Evolutionary conservation across 2,113 vertebrate species (phyloP), one percentile per base, ranked within the genome.

Genomic region (Carassius carassius): DNA sequence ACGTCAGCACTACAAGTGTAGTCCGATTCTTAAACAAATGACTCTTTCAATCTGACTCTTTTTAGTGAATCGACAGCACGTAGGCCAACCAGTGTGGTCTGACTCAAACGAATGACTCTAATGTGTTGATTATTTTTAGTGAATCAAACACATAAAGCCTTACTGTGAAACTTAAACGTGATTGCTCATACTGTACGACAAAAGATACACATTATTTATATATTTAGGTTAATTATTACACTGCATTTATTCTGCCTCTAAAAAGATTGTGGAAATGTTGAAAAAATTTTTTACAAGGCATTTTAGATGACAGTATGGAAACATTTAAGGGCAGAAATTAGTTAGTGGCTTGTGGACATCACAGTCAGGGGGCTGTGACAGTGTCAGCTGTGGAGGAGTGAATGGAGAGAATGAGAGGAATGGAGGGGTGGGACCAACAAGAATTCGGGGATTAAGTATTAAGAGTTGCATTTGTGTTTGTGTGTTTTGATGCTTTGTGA

Each of bases 311-410:
- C 19, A 51, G 58, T 9, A 76, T 35, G 13, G n/a, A 4, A 44
- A 51, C 35, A 62, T 56, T 69, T 23, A 77, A 41, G n/a, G 10
- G 47, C 70, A n/a, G 29, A 54, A 44, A 11, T 47, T 2, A 29
- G 77, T 73, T 75, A 23, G 81, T 44, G 67, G 51, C 19, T 69
- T 16, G 41, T 47, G 84, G 88, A 87, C 74, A 78, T 82, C 81
- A 86, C 72, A 17, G 37, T 79, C 75, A 78, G 60, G 14, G 47
- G 72, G 41, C 17, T 51, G 62, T 60, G 82, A 78, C 80, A 69
- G 49, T 63, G 76, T 47, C 86, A 89, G 76, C 89, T 87, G 87
- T 63, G 29, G 62, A 44, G 41, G 73, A 63, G 49, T 78, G 56
- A 72, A 75, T 37, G 25, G 65, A 77, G 35, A 16, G 35, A 87